phyloP scores from a whole-genome alignment of 2,888 invertebrate genomes.

The Melanchra persicariae region DNA sequence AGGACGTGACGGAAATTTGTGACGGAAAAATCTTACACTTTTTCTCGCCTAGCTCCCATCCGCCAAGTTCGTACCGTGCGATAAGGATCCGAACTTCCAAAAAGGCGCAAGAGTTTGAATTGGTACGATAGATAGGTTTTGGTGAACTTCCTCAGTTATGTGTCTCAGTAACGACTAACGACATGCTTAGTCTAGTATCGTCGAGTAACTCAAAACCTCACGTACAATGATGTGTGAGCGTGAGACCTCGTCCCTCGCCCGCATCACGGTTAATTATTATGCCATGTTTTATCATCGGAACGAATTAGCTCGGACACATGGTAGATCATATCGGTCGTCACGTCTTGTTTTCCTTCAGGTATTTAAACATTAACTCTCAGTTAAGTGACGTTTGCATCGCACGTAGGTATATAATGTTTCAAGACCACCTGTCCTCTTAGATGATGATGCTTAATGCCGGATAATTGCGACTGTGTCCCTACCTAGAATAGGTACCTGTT shows the following conservation, averaged over 20 bases:
- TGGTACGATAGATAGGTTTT: neutral
- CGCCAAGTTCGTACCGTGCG: no score
- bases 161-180: no score
- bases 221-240: slow-evolving; percentile 46
- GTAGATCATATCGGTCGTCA: slow-evolving; percentile 58
- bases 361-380: slow-evolving; percentile 59
- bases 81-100: no score
- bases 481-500: neutral
- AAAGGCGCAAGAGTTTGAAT: no score
- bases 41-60: no score
- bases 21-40: no score
- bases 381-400: slow-evolving; percentile 45
- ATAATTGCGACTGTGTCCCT: slow-evolving; percentile 21
- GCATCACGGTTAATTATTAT: slow-evolving; percentile 62
- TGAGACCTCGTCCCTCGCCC: slow-evolving; percentile 64
- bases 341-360: slow-evolving; percentile 58
- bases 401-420: slow-evolving; percentile 56
- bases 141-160: neutral
- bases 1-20: no score
- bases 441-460: slow-evolving; percentile 29
- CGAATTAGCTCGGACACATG: slow-evolving; percentile 66
- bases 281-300: slow-evolving; percentile 69
- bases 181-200: neutral
- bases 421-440: slow-evolving; percentile 41
- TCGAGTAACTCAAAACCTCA: slow-evolving; percentile 51